These are phyloP conservation scores for Volucella inanis DNA, from an alignment of 2,888 invertebrate species.

Conservation along the genomic window DNA sequence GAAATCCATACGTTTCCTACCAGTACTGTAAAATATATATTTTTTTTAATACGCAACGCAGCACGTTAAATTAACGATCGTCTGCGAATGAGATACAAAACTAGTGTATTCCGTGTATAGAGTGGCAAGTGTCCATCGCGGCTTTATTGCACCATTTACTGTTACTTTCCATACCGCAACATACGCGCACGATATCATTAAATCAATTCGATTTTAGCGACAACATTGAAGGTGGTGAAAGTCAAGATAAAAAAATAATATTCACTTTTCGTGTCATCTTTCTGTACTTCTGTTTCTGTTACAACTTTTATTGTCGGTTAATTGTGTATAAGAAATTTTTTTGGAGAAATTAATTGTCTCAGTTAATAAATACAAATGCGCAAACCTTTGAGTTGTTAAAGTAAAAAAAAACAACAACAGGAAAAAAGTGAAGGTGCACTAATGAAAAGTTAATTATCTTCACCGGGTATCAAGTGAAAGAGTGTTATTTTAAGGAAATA, in stretches of 20 bases:
- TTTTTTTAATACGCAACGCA: constrained; percentile 23
- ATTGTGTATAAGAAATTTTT: constrained; percentile 19
- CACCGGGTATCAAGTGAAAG: neutral
- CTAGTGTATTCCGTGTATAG: constrained; percentile 28
- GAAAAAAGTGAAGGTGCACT: constrained; percentile 4
- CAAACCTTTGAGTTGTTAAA: neutral
- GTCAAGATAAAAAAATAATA: constrained; percentile 46
- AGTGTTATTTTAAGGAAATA: neutral
- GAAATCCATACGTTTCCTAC: constrained; percentile 19
- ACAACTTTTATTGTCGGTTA: constrained; percentile 17
- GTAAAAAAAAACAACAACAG: neutral
- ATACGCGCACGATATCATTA: constrained; percentile 22
- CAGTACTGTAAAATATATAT: neutral
- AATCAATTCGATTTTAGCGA: constrained; percentile 26
- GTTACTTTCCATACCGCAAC: constrained; percentile 66
- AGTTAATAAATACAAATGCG: constrained; percentile 1
- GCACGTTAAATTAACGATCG: constrained; percentile 16
- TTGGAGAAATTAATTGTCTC: constrained; percentile 29
- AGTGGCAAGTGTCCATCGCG: constrained; percentile 6
- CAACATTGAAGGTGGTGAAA: constrained; percentile 64
- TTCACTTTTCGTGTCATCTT: constrained; percentile 44
- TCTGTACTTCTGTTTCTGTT: constrained; percentile 19
- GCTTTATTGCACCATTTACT: constrained; percentile 39
- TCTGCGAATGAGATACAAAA: constrained; percentile 24
- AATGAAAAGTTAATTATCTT: neutral